Percentiles rank a stretch among this genome's conserved stretches.
Evolutionary conservation across 2,888 invertebrate species (phyloP).

Genomic region (Argyresthia goedartella): DNA sequence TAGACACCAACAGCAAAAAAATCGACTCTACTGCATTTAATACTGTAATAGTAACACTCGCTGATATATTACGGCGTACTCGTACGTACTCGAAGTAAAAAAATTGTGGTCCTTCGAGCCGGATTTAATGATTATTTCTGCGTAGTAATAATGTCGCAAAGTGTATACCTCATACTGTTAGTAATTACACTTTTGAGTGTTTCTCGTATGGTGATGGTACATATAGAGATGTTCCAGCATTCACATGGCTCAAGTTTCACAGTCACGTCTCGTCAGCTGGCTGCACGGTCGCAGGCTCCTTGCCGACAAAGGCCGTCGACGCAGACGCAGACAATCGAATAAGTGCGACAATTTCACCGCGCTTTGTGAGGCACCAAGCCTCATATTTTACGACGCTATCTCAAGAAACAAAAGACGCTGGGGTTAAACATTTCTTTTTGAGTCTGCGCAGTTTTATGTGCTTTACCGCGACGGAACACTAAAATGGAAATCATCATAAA

Average conservation of each 20-base stretch:
- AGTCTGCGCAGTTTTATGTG: neutral
- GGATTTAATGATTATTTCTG: neutral
- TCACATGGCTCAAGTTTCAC: no score
- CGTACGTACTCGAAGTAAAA: neutral
- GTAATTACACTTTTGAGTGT: no score
- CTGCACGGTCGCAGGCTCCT: neutral
- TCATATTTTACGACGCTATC: conserved; percentile 3
- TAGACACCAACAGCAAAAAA: no score
- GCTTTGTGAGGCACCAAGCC: neutral
- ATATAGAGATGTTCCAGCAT: no score
- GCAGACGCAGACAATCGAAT: conserved; percentile 50
- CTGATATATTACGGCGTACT: no score
- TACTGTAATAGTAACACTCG: no score
- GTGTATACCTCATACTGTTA: no score
- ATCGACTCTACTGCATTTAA: no score
- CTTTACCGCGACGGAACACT: neutral
- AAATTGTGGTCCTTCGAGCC: neutral
- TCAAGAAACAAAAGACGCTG: conserved; percentile 4
- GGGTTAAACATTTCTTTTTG: neutral
- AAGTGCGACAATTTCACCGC: conserved; percentile 38
- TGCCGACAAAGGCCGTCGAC: conserved; percentile 41
- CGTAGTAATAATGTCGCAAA: neutral
- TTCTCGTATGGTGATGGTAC: no score
- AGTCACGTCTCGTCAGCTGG: neutral
- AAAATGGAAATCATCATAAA: no score